Evolutionary conservation across 2,888 invertebrate genomes (phyloP), one percentile per base, ranked within the genome.

Genomic region (Unio delphinus): DNA sequence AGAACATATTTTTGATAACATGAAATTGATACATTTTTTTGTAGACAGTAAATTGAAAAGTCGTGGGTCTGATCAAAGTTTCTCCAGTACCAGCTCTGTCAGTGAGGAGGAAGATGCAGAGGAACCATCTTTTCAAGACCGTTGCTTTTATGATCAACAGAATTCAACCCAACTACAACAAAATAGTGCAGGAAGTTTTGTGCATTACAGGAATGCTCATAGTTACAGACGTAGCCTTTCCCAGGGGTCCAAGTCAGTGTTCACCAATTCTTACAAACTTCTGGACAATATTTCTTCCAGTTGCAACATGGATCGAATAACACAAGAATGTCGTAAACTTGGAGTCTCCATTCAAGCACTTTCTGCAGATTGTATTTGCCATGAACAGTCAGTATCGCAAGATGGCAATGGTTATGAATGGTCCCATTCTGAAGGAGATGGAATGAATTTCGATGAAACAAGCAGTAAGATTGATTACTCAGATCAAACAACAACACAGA

Each of bases 101-200:
- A 83, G 86, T 75, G 84, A 82, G 54, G 84, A 83, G 63, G 83
- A 83, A 26, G 67, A 76, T 7, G 61, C 72, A 54, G 55, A 61
- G 60, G 15, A 45, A 45, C 45, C 15, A 45, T 45, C 45, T 45
- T 45, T 45, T 45, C 45, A 45, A 45, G 45, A 45, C 45, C 11
- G 3, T 45, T 45, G 15, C 15, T 45, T 11, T 45, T 15, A 15
- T 45, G 3, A 45, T 45, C 45, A 45, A 45, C 45, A 45, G 15
- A 15, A 45, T 1, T 45, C 45, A 45, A 45, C 61, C 67, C 45
- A 45, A 45, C 15, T 15, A 11, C 45, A 15, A 45, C 45, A 45
- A 11, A 11, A 45, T 11, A 45, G 45, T 15, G 1, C 45, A 15
- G 45, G 15, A 15, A 45, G 45, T 45, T 45, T 45, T 15, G 45